A percentile compares a stretch with the other conserved stretches of the same genome.
These are phyloP conservation scores for Bombylius major DNA, from an alignment of 2,888 invertebrate species.

Conservation along the genomic window DNA sequence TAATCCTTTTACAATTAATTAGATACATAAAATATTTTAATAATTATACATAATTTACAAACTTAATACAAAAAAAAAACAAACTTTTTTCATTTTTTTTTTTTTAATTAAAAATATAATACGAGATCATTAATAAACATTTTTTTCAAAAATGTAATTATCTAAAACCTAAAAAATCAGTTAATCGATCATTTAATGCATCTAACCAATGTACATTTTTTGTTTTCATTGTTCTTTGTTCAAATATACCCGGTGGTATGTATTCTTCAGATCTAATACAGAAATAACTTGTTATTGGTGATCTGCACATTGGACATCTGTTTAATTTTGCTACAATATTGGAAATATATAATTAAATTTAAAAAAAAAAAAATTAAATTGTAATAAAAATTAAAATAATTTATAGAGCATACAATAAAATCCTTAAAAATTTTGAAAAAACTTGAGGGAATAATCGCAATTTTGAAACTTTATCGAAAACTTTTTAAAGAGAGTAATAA, in stretches of 20 bases:
- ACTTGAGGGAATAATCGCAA: too few relatives aligned
- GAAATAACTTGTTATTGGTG: constrained; percentile 71
- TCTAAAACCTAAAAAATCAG: constrained; percentile 58
- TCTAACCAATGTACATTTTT: constrained; percentile 41
- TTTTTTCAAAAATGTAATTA: constrained; percentile 1
- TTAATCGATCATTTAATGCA: constrained; percentile 57
- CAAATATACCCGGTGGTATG: constrained; percentile 38
- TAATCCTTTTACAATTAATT: too few relatives aligned
- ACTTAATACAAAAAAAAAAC: too few relatives aligned
- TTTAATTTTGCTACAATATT: constrained; percentile 49
- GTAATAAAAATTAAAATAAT: background rate
- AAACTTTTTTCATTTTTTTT: too few relatives aligned
- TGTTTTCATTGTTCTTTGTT: constrained; percentile 32
- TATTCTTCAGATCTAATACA: constrained; percentile 69
- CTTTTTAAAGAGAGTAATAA: too few relatives aligned
- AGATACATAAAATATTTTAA: too few relatives aligned
- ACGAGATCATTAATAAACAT: too few relatives aligned
- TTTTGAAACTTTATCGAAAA: too few relatives aligned
- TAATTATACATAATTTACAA: too few relatives aligned
- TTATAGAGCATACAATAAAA: too few relatives aligned
- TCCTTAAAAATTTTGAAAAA: too few relatives aligned
- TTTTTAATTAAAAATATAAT: too few relatives aligned
- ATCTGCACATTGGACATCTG: constrained; percentile 78
- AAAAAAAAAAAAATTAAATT: background rate
- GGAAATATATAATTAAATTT: constrained; percentile 21